Evolutionary conservation across 1,140 invertebrate species (phyloP).

Genomic region (Drosophila azteca): DNA sequence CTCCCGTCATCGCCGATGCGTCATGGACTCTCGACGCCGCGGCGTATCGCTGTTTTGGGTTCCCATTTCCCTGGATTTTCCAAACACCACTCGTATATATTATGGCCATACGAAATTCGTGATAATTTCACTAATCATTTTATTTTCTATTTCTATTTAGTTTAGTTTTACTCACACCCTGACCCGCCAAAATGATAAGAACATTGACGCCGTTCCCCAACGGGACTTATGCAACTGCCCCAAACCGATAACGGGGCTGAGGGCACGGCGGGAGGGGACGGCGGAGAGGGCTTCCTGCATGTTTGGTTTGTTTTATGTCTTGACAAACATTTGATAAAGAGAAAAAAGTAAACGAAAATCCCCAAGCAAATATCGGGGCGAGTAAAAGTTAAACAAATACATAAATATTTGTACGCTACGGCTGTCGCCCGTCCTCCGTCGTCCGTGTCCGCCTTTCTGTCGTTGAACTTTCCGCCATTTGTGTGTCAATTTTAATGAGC

Average conservation of each 20-base stretch:
- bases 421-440: neutral
- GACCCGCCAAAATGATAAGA: slow-evolving; percentile 42
- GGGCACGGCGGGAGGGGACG: too few species aligned
- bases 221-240: slow-evolving; percentile 39
- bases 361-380: slow-evolving; percentile 50
- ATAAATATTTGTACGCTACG: slow-evolving; percentile 26
- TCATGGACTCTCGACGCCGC: slow-evolving; percentile 21
- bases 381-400: slow-evolving; percentile 70
- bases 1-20: slow-evolving; percentile 24
- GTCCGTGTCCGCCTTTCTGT: slow-evolving; percentile 42
- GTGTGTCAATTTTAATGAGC: slow-evolving; percentile 69
- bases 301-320: slow-evolving; percentile 65
- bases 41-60: neutral
- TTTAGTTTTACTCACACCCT: slow-evolving; percentile 10
- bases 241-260: slow-evolving; percentile 14
- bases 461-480: slow-evolving; percentile 65
- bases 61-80: neutral
- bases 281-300: too few species aligned
- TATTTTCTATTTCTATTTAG: slow-evolving; percentile 16
- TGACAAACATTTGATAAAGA: slow-evolving; percentile 73
- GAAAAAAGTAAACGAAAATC: slow-evolving; percentile 37
- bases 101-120: neutral
- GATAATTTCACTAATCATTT: slow-evolving; percentile 17
- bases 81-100: neutral
- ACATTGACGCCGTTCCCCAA: slow-evolving; percentile 31